Base-by-base conservation (phyloP, 1,140 invertebrate species). In the Propsilocerus akamusi region DNA sequence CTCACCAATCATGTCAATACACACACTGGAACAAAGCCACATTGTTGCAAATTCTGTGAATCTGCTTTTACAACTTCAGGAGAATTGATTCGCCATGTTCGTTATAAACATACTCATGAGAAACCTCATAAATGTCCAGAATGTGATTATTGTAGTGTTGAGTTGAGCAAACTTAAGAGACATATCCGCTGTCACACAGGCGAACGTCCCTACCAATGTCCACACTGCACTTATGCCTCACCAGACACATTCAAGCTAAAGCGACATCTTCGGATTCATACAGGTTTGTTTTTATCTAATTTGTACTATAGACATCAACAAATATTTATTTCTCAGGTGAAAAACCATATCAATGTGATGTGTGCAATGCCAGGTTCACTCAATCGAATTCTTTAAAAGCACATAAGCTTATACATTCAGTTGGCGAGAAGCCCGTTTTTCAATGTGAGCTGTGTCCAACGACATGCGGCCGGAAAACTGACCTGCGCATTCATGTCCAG, bases 171-270 rank as follows among this genome's bases (percentile, higher is more conserved):
- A 71, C 63, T 96, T 25, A 88, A 92, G 50, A 70, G 92, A 34
- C 93, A 97, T 60, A 90, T 95, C 61, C 76, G 92, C 24, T 93
- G 89, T 62, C 92, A 97, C 62, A 95, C 89, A 6, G 68, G 73
- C 14, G 73, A 76, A 58, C 56, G 73, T 7, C 73, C 73, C 4
- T 75, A 72, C 55, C 70, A 89, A 78, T 98, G 94, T 65, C 86
- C 87, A 0, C 88, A 97, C 68, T 98, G 94, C 70, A 94, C 89
- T 3, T 98, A 98, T 61, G 93, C 94, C 14, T 95, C 89, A 60
- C 93, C 93, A 5, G 94, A 98, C 67, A 96, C 93, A 11, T 97
- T 97, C 65, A 97, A 97, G 68, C 68, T 98, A 61, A 90, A 94
- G 63, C 83, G 94, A 25, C 93, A 97, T 65, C 72, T 94, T 55